A percentile compares a stretch with the other conserved stretches of the same genome.
Conservation (phyloP, 2,797 vertebrate species). For the Ceyx erithaca region DNA sequence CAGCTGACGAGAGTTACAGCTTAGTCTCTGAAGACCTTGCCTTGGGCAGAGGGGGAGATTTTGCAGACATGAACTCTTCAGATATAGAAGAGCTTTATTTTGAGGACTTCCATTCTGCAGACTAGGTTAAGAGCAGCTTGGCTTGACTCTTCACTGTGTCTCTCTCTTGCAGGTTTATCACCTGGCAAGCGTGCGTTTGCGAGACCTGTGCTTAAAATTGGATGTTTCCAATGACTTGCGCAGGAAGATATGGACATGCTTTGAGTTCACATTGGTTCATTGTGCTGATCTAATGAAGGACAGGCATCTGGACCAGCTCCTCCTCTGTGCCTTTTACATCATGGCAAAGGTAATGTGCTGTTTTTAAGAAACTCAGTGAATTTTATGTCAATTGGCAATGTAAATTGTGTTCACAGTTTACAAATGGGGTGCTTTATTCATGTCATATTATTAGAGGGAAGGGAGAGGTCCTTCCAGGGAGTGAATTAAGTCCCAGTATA, state of each 20-base stretch:
- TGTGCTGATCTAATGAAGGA: slow-evolving; percentile 91
- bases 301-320: slow-evolving; percentile 93
- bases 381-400: neutral
- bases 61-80: neutral
- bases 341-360: slow-evolving; percentile 85
- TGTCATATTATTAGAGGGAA: neutral
- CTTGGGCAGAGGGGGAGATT: too few species aligned
- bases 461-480: neutral
- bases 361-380: neutral
- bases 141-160: neutral
- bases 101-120: neutral
- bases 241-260: slow-evolving; percentile 96
- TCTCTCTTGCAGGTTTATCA: slow-evolving; percentile 89
- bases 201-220: slow-evolving; percentile 91
- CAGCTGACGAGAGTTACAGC: neutral
- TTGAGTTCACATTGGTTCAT: slow-evolving; percentile 91
- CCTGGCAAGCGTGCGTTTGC: slow-evolving; percentile 92
- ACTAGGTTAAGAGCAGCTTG: neutral
- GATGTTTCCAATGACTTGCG: slow-evolving; percentile 91
- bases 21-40: neutral
- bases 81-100: neutral
- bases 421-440: neutral
- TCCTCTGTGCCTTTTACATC: slow-evolving; percentile 95
- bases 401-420: neutral
- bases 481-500: neutral